phyloP scores from a whole-genome alignment of 2,113 vertebrate species.

The Oryzias celebensis region DNA sequence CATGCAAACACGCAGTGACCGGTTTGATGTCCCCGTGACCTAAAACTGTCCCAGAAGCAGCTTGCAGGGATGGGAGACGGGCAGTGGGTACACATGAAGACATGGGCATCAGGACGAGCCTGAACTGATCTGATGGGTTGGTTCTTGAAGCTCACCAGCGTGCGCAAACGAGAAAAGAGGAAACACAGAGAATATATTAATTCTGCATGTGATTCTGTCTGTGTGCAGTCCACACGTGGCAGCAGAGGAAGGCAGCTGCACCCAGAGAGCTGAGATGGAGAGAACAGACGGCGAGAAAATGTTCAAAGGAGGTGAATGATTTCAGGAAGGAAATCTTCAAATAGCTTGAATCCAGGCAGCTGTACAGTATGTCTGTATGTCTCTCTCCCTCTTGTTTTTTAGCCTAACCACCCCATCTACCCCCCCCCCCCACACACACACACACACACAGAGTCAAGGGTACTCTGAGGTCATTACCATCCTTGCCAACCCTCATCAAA shows the following conservation, averaged over 20 bases:
- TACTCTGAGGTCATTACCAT: slow-evolving; percentile 53
- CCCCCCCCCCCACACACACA: neutral
- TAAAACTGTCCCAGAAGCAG: slow-evolving; percentile 56
- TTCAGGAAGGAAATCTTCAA: slow-evolving; percentile 30
- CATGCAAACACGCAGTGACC: slow-evolving; percentile 9
- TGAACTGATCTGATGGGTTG: slow-evolving; percentile 10
- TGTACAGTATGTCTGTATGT: slow-evolving; percentile 9
- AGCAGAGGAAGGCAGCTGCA: slow-evolving; percentile 54
- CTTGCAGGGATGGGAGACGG: slow-evolving; percentile 44
- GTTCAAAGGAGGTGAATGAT: slow-evolving; percentile 18
- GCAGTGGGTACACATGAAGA: slow-evolving; percentile 31
- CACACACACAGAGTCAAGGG: slow-evolving; percentile 27
- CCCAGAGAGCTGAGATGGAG: slow-evolving; percentile 22
- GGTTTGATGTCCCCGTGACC: slow-evolving; percentile 51
- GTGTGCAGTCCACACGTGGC: slow-evolving; percentile 51
- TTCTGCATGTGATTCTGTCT: slow-evolving; percentile 59
- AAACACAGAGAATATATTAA: slow-evolving; percentile 51
- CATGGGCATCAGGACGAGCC: slow-evolving; percentile 14
- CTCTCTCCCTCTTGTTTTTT: slow-evolving; percentile 6
- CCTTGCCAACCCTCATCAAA: slow-evolving; percentile 30
- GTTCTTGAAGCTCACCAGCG: slow-evolving; percentile 8
- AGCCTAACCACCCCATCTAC: no score
- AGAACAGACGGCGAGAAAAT: slow-evolving; percentile 8
- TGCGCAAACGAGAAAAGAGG: slow-evolving; percentile 28
- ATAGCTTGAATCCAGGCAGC: slow-evolving; percentile 13